Base-by-base conservation (phyloP, 2,113 vertebrate species). In the Rhynchomys soricoides region DNA sequence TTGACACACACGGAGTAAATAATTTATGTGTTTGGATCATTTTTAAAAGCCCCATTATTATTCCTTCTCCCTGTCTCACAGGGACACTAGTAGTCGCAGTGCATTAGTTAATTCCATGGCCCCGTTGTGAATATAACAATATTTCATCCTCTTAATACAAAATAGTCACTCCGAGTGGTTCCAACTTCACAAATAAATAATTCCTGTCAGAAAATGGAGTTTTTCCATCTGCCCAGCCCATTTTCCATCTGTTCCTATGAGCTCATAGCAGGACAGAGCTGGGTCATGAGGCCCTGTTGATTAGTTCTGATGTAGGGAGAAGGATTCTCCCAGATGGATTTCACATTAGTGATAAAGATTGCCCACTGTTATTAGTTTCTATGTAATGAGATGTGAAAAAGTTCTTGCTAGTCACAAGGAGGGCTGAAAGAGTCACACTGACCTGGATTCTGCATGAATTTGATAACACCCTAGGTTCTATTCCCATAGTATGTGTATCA, bases 181-280 rank as follows among this genome's bases (percentile, higher is more conserved):
- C 96, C 91, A 98, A 97, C 90, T 97, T 97, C 89, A 96, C 97
- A 96, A 97, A 96, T 98, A 97, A 97, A 98, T 98, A 98, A 96
- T 97, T 97, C 89, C 93, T 98, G 92, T 96, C 94, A 93, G 95
- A 96, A 97, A 97, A 96, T 96, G 90, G 93, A 95, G 89, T 97
- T 97, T 97, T 97, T 97, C 97, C 97, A 97, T 97, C 97, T 97
- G 97, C 95, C 96, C 62, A 50, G 86, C 88, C 97, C 97, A 97
- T 98, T 97, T 97, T 97, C 97, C 97, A 98, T 98, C 97, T 97
- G 97, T 96, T 97, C 96, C 86, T 96, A 81, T 26, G 4, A 97
- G 95, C 95, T 95, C 64, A 50, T 89, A 71, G 86, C 93, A 95
- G 95, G 92, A 96, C 12, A 50, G 93, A 87, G 74, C 78, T 97